phyloP scores from a whole-genome alignment of 2,113 vertebrate species.

The Vulpes lagopus region DNA sequence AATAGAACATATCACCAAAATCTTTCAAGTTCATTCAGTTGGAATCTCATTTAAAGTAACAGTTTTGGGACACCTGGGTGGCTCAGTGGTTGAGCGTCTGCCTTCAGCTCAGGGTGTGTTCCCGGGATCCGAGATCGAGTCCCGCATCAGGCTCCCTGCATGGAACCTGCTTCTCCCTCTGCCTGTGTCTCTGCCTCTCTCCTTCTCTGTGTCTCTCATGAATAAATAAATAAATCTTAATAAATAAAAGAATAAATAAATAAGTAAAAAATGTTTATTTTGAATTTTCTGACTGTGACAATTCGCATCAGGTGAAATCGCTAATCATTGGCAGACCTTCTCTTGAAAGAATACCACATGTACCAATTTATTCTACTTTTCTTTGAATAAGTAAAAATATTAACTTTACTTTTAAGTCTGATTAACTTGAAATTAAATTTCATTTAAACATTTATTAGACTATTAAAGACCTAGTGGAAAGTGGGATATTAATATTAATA shows the following conservation, averaged over 20 bases:
- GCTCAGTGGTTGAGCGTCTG: no score
- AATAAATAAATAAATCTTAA: no score
- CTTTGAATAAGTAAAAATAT: not conserved
- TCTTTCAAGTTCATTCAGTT: not conserved
- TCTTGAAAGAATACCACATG: not conserved
- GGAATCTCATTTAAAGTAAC: not conserved
- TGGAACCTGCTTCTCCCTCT: no score
- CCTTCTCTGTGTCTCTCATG: no score
- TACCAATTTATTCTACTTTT: not conserved
- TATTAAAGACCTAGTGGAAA: not conserved
- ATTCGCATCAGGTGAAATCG: not conserved
- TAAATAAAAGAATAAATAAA: no score
- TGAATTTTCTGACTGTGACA: not conserved
- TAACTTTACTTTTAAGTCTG: not conserved
- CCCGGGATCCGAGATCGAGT: no score
- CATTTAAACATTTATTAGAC: not conserved
- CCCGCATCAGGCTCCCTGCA: no score
- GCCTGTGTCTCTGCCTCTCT: no score
- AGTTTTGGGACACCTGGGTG: not conserved
- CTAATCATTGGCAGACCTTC: not conserved
- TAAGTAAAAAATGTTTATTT: not conserved
- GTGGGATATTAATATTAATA: not conserved
- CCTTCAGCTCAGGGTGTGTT: no score
- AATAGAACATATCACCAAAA: not conserved
- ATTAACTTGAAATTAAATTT: conserved; percentile 1